phyloP scores from a whole-genome alignment of 2,888 invertebrate species.

The Ochlodes sylvanus region DNA sequence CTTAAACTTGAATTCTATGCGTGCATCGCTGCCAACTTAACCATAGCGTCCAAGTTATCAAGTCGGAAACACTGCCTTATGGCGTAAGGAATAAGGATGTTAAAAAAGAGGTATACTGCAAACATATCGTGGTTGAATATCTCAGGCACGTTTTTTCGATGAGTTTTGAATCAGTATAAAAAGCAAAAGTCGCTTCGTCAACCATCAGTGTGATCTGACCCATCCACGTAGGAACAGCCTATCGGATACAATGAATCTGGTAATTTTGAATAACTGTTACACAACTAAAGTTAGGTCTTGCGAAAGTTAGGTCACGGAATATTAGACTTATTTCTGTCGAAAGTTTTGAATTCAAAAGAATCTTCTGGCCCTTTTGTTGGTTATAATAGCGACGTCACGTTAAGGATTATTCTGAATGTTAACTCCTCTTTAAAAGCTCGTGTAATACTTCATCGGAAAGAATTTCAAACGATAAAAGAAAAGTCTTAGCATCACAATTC shows the following conservation, averaged over 20 bases:
- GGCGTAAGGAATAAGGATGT: constrained; percentile 28
- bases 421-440: neutral
- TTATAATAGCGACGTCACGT: constrained; percentile 8
- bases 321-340: constrained; percentile 13
- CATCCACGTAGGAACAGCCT: constrained; percentile 58
- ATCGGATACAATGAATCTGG: constrained; percentile 65
- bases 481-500: too few relatives aligned
- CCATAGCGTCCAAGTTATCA: neutral
- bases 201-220: constrained; percentile 66
- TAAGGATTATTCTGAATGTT: neutral
- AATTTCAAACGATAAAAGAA: neutral
- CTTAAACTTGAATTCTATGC: constrained; percentile 64
- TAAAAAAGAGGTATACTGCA: constrained; percentile 40
- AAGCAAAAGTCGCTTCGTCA: constrained; percentile 63
- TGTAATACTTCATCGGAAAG: neutral
- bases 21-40: constrained; percentile 57
- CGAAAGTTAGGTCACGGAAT: constrained; percentile 30
- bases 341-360: constrained; percentile 10
- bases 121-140: constrained; percentile 51
- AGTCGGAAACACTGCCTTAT: constrained; percentile 44
- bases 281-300: constrained; percentile 38
- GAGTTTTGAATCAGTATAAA: constrained; percentile 74
- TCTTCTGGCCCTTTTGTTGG: constrained; percentile 1
- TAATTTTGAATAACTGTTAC: constrained; percentile 50
- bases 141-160: constrained; percentile 73